Conservation (phyloP, 2,797 vertebrate species). For the Acropternis orthonyx region DNA sequence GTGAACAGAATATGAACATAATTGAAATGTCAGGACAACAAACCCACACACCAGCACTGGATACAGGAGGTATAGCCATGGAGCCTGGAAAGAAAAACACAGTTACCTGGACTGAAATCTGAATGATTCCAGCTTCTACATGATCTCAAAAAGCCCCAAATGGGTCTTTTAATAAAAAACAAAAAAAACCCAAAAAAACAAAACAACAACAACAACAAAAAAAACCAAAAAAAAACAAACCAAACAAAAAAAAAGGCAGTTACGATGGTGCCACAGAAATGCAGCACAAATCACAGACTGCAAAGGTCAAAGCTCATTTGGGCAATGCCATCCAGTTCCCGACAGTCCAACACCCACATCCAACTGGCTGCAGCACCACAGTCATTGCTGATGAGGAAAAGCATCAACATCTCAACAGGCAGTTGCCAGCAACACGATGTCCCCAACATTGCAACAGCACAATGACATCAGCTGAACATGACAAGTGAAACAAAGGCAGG, state of each 20-base stretch:
- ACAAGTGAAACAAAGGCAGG: not conserved
- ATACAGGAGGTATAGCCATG: not conserved
- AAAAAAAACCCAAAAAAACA: too few species aligned
- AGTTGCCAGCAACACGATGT: not conserved
- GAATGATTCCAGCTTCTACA: not conserved
- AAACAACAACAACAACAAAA: too few species aligned
- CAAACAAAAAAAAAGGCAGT: not conserved
- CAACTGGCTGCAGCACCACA: rapidly evolving
- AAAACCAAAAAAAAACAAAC: too few species aligned
- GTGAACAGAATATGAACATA: not conserved
- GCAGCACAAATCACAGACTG: not conserved
- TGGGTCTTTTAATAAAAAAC: not conserved
- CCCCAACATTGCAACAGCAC: not conserved
- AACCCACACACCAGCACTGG: not conserved
- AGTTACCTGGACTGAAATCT: not conserved
- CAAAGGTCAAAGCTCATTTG: not conserved
- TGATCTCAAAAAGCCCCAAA: not conserved
- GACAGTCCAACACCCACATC: not conserved
- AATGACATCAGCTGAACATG: not conserved
- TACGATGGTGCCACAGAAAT: not conserved
- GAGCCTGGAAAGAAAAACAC: not conserved
- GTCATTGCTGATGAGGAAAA: not conserved
- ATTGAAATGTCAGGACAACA: not conserved
- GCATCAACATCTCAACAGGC: not conserved
- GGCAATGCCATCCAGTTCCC: not conserved